A percentile compares a stretch with the other conserved stretches of the same genome.
Evolutionary conservation across 2,888 invertebrate species (phyloP).

Genomic region (Biston stratarius): DNA sequence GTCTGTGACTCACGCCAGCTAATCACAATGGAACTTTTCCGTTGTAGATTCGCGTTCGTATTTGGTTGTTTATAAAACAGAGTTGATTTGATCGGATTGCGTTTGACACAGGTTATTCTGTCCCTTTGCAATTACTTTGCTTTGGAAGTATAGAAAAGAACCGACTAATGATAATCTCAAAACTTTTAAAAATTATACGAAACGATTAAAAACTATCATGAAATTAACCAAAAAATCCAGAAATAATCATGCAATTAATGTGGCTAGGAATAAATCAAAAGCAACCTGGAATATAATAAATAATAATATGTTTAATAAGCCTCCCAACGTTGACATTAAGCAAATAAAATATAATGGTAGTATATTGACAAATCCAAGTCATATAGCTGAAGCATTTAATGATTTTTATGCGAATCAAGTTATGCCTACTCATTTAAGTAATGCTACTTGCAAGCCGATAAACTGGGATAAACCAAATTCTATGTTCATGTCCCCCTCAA

Average conservation of each 20-base stretch:
- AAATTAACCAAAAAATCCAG: constrained; percentile 9
- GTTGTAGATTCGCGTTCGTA: constrained; percentile 28
- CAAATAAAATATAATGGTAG: not conserved
- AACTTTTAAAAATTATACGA: not conserved
- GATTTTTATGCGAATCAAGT: not conserved
- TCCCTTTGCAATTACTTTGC: not conserved
- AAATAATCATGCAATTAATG: not conserved
- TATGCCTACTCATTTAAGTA: no score
- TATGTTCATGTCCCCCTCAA: not conserved
- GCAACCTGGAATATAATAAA: not conserved
- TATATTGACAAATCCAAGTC: not conserved
- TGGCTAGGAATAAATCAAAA: constrained; percentile 9
- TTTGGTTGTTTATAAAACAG: constrained; percentile 57
- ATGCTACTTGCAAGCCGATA: no score
- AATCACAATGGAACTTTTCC: constrained; percentile 49
- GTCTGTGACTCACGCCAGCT: constrained; percentile 49
- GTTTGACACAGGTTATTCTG: not conserved
- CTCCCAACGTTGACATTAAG: not conserved
- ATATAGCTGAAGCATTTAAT: not conserved
- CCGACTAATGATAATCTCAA: not conserved
- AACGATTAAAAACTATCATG: constrained; percentile 7
- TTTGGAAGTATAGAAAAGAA: not conserved
- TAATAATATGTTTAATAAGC: not conserved
- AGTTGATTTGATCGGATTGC: constrained; percentile 33
- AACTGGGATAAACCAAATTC: not conserved